Evolutionary conservation across 2,113 vertebrate genomes (phyloP), one percentile per base, ranked within the genome.

Genomic region (Carassius gibelio): DNA sequence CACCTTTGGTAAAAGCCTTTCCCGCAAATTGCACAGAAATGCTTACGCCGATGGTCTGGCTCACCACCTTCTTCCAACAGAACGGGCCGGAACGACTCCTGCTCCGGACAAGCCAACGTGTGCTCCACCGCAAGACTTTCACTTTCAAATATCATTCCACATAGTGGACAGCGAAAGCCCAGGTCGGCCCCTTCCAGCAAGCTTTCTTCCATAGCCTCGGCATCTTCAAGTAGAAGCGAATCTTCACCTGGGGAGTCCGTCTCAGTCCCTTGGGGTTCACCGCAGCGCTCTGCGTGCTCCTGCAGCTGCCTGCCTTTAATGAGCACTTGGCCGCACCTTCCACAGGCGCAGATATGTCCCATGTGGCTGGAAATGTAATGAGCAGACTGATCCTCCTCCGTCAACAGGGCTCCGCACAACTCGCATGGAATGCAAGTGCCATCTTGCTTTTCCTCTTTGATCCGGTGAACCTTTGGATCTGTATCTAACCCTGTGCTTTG

Each of bases 1-100:
- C 98, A 99, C 61, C 98, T 97, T 93, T 99, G 98, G 92, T 97
- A 99, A 93, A 99, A 99, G 80, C 97, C 98, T 91, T 98, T 98
- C 55, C 97, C 98, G 15, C 98, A 99, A 86, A 99, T 96, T 93
- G 95, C 95, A 92, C 98, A 99, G 93, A 99, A 98, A 93, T 99
- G 98, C 89, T 98, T 98, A 71, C 98, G 96, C 4, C 98, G 95
- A 91, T 99, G 97, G 89, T 98, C 97, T 17, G 95, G 94, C 61
- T 98, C 97, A 0, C 92, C 93, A 0, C 94, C 94, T 26, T 97
- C 96, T 84, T 97, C 96, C 90, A 96, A 88, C 84, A 95, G 90
- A 82, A 93, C 92, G 7, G 94, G 96, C 85, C 96, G 96, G 86
- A 97, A 96, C 88, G 96, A 91, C 79, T 99, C 97, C 91, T 96